Evolutionary conservation across 1,140 invertebrate genomes (phyloP), one percentile per base, ranked within the genome.

Genomic region (Mya arenaria): DNA sequence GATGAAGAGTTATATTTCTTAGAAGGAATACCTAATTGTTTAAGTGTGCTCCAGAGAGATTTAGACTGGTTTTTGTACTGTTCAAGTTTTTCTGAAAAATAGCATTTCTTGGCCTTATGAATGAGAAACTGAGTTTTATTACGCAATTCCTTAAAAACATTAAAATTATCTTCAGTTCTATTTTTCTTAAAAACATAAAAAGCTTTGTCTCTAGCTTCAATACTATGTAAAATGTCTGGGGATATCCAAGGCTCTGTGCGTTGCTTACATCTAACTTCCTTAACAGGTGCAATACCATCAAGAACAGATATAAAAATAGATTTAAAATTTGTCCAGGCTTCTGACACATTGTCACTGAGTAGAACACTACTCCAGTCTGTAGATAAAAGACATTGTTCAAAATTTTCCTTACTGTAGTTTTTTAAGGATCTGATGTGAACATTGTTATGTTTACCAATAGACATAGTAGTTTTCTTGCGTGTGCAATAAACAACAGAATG

Each of bases 381-480:
- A 74, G 32, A 15, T 60, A 52, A 74, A 32, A 74, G 13, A 32
- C 6, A 44, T 4, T 25, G 15, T 32, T 72, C 17, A 55, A 34
- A 56, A n/a, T 34, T 34, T 25, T 55, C 44, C n/a, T 48, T 72
- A n/a, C 41, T 72, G 48, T 72, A 72, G 37, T 72, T 74, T 60
- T 60, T 74, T 41, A 37, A 36, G 30, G 36, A 74, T 37, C 34
- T 30, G 2, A 74, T 2, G 23, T 52, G 37, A 39, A 60, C 58
- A 63, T 32, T 62, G 41, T 74, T 41, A 28, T 60, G 56, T 23
- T 23, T 36, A 23, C 71, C 52, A 74, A 39, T 60, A 23, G 52
- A 25, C 15, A 25, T 34, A 37, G 34, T 56, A 10, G 23, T 8
- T 39, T 37, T 36, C 62, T 62, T 60, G 23, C 55, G n/a, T 48